Evolutionary conservation across 2,888 invertebrate genomes (phyloP).

Genomic region (Megalurothrips usitatus): DNA sequence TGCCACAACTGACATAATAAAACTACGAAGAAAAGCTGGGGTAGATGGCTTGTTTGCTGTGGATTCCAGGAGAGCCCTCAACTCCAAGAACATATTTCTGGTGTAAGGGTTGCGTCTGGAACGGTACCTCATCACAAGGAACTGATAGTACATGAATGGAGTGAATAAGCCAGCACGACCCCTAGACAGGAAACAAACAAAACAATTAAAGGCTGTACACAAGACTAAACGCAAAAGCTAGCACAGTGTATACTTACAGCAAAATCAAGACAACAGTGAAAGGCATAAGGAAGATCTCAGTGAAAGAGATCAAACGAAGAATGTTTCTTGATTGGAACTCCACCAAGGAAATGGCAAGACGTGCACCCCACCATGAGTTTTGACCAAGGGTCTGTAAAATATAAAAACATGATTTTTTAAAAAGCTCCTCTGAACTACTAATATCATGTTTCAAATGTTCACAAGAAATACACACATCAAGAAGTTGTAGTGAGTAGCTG

Average conservation of each 20-base stretch:
- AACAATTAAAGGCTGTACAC: constrained; percentile 32
- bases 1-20: constrained; percentile 58
- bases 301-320: constrained; percentile 82
- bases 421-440: constrained; percentile 5
- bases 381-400: constrained; percentile 76
- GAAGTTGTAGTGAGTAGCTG: constrained; percentile 80
- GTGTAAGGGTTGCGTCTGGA: constrained; percentile 96
- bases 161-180: constrained; percentile 86
- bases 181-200: constrained; percentile 53
- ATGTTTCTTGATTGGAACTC: constrained; percentile 89
- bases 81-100: constrained; percentile 84
- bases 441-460: background rate
- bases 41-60: constrained; percentile 63
- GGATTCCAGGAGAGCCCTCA: constrained; percentile 67
- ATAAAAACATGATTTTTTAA: constrained; percentile 23
- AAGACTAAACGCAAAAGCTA: background rate
- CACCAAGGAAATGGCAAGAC: constrained; percentile 78
- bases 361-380: constrained; percentile 83
- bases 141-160: constrained; percentile 96
- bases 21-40: constrained; percentile 60
- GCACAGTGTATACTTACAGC: constrained; percentile 61
- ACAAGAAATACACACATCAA: constrained; percentile 72
- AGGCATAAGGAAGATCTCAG: constrained; percentile 90
- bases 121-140: constrained; percentile 84
- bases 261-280: constrained; percentile 73